These are phyloP conservation scores for Megaustenia siamemsis DNA, from an alignment of 2,888 invertebrate genomes.

Conservation along the genomic window DNA sequence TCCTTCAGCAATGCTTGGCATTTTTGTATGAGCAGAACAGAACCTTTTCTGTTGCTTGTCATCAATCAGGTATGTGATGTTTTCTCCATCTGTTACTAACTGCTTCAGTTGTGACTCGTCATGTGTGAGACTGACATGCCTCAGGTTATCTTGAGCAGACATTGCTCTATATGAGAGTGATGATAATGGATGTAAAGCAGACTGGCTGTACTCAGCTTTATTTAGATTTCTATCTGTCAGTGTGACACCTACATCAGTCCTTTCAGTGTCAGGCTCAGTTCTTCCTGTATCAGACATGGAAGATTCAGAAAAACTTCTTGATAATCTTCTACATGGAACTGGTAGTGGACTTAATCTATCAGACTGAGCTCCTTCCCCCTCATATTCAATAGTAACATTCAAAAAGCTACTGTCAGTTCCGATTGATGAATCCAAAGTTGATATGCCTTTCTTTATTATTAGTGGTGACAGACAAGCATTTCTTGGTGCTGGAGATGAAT, in stretches of 20 bases:
- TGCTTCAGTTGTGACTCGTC: not conserved
- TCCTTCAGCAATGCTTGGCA: conserved; percentile 42
- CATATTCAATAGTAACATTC: conserved; percentile 49
- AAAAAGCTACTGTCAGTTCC: conserved; percentile 43
- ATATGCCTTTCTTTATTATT: conserved; percentile 46
- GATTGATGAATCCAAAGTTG: conserved; percentile 37
- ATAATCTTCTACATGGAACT: not conserved
- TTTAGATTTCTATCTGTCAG: not conserved
- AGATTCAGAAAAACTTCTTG: conserved; percentile 14
- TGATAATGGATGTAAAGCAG: not conserved
- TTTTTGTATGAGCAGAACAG: not conserved
- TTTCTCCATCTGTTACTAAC: not conserved
- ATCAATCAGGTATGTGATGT: not conserved
- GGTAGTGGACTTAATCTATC: not conserved
- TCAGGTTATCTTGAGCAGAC: not conserved
- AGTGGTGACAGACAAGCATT: conserved; percentile 1
- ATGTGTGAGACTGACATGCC: not conserved
- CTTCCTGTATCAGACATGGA: conserved; percentile 12
- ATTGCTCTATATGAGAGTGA: not conserved
- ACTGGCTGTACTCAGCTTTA: not conserved
- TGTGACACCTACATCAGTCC: too few relatives aligned
- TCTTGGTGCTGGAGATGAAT: conserved; percentile 47
- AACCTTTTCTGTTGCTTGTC: not conserved
- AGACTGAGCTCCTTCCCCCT: not conserved
- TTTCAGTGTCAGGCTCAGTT: not conserved